A percentile compares a stretch with the other conserved stretches of the same genome.
Evolutionary conservation across 1,140 invertebrate species (phyloP).

Genomic region (Cardiocondyla obscurior): DNA sequence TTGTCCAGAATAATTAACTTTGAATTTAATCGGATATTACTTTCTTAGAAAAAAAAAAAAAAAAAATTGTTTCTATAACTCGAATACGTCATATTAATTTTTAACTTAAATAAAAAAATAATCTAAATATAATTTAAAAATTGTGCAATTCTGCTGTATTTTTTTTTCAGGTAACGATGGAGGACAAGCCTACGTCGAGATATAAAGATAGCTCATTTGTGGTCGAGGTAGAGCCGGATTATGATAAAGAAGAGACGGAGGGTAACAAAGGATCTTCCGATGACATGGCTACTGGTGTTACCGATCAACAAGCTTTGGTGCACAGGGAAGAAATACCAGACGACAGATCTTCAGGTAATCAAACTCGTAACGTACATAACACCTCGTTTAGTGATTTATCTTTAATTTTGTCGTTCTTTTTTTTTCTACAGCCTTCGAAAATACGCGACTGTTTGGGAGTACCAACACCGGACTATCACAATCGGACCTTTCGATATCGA

Average conservation of each 20-base stretch:
- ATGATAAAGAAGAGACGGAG: conserved; percentile 73
- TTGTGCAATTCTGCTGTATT: background rate
- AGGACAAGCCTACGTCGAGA: conserved; percentile 75
- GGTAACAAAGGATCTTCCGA: conserved; percentile 73
- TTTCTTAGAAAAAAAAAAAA: background rate
- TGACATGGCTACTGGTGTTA: conserved; percentile 73
- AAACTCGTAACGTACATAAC: background rate
- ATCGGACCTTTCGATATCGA: conserved; percentile 89
- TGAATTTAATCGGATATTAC: background rate
- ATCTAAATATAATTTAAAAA: background rate
- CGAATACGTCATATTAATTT: background rate
- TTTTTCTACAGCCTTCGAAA: conserved; percentile 75
- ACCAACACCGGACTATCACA: conserved; percentile 90
- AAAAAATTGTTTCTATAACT: background rate
- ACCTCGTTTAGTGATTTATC: background rate
- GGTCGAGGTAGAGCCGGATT: conserved; percentile 86
- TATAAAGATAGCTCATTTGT: conserved; percentile 89
- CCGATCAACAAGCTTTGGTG: conserved; percentile 85
- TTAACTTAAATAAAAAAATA: background rate
- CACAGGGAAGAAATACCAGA: conserved; percentile 83
- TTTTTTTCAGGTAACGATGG: conserved; percentile 79
- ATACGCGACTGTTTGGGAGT: conserved; percentile 81
- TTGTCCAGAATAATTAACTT: background rate
- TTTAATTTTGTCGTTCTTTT: background rate
- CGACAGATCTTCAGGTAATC: conserved; percentile 74